phyloP scores from a whole-genome alignment of 2,797 vertebrate genomes.

The Glossophaga mutica region DNA sequence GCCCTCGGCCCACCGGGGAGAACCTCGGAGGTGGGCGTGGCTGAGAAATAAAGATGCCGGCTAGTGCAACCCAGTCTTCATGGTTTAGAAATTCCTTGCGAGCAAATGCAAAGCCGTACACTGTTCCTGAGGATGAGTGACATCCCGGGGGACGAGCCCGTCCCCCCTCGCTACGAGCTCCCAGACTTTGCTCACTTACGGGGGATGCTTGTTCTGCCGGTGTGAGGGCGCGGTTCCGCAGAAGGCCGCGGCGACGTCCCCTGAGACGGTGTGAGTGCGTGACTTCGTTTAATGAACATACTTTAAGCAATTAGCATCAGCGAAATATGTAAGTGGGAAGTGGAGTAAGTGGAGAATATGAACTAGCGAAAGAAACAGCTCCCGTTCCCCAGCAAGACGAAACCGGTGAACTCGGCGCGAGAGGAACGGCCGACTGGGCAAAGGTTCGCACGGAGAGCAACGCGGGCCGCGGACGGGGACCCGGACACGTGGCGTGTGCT shows the following conservation, averaged over 20 bases:
- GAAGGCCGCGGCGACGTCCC: neutral
- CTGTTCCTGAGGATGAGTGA: neutral
- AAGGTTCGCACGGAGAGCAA: neutral
- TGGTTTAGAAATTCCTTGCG: neutral
- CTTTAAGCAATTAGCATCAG: neutral
- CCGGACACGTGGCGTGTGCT: neutral
- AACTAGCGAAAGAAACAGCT: neutral
- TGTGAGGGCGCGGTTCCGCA: neutral
- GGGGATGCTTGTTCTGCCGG: neutral
- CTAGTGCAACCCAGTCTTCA: neutral
- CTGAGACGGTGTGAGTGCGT: neutral
- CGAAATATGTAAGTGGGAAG: neutral
- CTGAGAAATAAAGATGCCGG: neutral
- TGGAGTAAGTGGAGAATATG: neutral
- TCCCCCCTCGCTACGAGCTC: neutral
- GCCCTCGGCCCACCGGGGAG: neutral
- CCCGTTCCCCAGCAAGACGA: neutral
- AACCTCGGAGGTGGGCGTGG: neutral
- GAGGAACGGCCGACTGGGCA: neutral
- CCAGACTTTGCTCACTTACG: neutral
- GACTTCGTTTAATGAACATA: neutral
- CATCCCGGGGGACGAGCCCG: too few species aligned
- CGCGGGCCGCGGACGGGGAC: too few species aligned
- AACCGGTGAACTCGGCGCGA: fast-evolving
- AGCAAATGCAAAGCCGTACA: fast-evolving